A percentile compares a stretch with the other conserved stretches of the same genome.
Conservation (phyloP, 2,113 vertebrate species). For the Eurypyga helias region DNA sequence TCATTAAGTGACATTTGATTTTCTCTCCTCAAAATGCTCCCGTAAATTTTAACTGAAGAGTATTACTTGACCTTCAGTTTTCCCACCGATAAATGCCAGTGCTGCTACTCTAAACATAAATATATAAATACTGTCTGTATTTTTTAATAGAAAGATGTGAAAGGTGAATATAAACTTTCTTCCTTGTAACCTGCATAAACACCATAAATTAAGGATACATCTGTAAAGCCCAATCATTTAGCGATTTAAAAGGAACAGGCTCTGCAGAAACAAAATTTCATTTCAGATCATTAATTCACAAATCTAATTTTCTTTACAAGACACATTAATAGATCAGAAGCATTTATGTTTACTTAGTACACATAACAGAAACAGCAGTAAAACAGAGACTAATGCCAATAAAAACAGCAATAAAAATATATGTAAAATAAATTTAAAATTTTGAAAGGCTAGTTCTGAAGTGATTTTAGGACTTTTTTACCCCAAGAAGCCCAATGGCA, state of each 20-base stretch:
- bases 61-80: neutral
- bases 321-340: neutral
- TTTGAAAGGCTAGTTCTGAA: neutral
- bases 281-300: constrained; percentile 34
- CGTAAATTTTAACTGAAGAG: neutral
- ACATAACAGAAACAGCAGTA: neutral
- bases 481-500: neutral
- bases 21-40: neutral
- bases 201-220: constrained; percentile 77
- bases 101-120: neutral
- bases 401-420: neutral
- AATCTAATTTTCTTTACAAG: neutral
- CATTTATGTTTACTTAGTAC: neutral
- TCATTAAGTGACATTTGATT: neutral
- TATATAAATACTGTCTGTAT: neutral
- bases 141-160: neutral
- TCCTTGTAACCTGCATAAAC: neutral
- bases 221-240: constrained; percentile 73
- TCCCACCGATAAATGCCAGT: neutral
- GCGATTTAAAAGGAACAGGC: constrained; percentile 71
- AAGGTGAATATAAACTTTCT: constrained; percentile 22
- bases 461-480: neutral
- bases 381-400: neutral
- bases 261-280: constrained; percentile 72
- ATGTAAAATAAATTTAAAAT: neutral